Evolutionary conservation across 2,113 vertebrate genomes (phyloP), one percentile per base, ranked within the genome.

Genomic region (Equus przewalskii): DNA sequence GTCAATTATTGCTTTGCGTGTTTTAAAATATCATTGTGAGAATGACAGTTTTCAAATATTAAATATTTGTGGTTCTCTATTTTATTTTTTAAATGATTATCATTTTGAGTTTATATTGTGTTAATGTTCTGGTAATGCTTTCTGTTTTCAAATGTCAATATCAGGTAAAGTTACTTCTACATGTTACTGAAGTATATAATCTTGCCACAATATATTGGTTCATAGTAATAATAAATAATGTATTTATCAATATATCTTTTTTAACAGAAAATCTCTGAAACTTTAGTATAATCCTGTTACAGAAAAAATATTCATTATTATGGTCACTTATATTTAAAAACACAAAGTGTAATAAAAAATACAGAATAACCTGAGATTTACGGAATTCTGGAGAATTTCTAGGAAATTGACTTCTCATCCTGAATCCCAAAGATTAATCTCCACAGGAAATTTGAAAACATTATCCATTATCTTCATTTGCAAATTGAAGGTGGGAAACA

Each of bases 21-120:
- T 76, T 88, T 89, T 93, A 51, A 93, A 94, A 89, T 79, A 30
- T 44, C 24, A 76, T 18, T 60, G 86, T 91, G 69, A 85, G 7
- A 80, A 79, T 67, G 1, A 49, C 54, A 21, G 36, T 51, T 81
- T 94, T 93, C 89, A 73, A 70, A 86, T 85, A 92, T 72, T 82
- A 87, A 89, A 69, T 86, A 60, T 78, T 58, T 76, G 14, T 96
- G 21, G 76, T 28, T 30, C 13, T 67, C 36, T 15, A 54, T 72
- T 72, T 80, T 67, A 70, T 75, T 44, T 64, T 65, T 58, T 62
- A 79, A 70, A 69, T 94, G 26, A 94, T 89, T 73, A 44, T 54
- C 9, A 75, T 13, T 81, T 95, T 26, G 10, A 79, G 11, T 87
- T 78, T 36, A 64, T 62, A 51, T 88, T 65, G 24, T 79, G 14